Evolutionary conservation across 2,797 vertebrate species (phyloP).

Genomic region (Chelidonichthys spinosus): DNA sequence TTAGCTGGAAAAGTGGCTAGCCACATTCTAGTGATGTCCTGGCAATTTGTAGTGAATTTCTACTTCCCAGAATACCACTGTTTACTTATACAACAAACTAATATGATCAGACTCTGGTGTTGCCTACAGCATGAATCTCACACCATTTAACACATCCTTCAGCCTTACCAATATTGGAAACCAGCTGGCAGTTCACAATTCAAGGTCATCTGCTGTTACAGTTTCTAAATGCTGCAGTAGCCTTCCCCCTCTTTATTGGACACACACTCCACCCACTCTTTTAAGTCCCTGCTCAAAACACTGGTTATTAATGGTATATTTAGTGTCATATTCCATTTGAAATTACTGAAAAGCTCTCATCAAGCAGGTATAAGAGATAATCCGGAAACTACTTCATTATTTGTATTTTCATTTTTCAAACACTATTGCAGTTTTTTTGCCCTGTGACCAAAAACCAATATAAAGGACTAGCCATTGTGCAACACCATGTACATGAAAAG

Average conservation of each 20-base stretch:
- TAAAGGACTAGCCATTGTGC: neutral
- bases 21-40: slow-evolving; percentile 3
- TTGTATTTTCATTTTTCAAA: neutral
- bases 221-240: neutral
- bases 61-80: neutral
- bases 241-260: slow-evolving; percentile 22
- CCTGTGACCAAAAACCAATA: neutral
- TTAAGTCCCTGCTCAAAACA: slow-evolving; percentile 14
- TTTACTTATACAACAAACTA: neutral
- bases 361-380: neutral
- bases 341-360: neutral
- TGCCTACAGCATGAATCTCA: neutral
- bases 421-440: neutral
- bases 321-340: neutral
- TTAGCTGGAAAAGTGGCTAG: slow-evolving; percentile 9
- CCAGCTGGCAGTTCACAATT: slow-evolving; percentile 17
- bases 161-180: neutral
- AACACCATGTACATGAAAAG: slow-evolving; percentile 5
- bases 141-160: neutral
- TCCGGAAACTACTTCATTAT: too few species aligned
- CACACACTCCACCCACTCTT: neutral
- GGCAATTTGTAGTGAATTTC: neutral
- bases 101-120: neutral
- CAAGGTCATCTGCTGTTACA: slow-evolving; percentile 5
- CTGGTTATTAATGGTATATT: neutral